Percentiles rank a stretch among this genome's conserved stretches.
These are phyloP conservation scores for Halictus quadricinctus DNA, from an alignment of 2,888 invertebrate species.

Conservation along the genomic window DNA sequence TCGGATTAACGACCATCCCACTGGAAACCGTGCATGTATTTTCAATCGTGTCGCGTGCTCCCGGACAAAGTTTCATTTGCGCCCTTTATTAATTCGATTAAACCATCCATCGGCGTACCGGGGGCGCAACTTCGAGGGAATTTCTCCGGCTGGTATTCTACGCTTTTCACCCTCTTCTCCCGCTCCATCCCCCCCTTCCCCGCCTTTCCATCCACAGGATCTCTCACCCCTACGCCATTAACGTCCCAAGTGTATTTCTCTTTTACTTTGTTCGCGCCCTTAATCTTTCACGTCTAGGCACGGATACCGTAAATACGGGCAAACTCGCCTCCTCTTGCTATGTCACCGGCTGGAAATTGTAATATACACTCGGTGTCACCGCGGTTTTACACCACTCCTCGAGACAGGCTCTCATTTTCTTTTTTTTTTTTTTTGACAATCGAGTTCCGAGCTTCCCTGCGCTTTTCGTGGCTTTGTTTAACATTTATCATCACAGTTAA, in stretches of 20 bases:
- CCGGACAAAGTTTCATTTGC: slow-evolving; percentile 30
- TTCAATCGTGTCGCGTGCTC: slow-evolving; percentile 18
- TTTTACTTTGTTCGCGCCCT: slow-evolving; percentile 53
- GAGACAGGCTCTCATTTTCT: not conserved
- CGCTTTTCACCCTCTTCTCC: not conserved
- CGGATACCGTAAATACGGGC: slow-evolving; percentile 51
- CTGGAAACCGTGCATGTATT: slow-evolving; percentile 1
- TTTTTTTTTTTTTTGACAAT: not conserved
- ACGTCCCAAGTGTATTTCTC: slow-evolving; percentile 34
- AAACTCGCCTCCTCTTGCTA: slow-evolving; percentile 13
- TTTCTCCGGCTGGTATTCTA: not conserved
- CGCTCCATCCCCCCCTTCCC: not conserved
- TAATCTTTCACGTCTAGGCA: slow-evolving; percentile 56
- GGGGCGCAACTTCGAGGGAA: slow-evolving; percentile 19
- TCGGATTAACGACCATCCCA: not conserved
- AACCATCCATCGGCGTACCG: slow-evolving; percentile 35
- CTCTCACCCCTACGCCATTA: slow-evolving; percentile 17
- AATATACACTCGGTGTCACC: not conserved
- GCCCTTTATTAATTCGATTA: slow-evolving; percentile 52
- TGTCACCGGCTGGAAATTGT: slow-evolving; percentile 1
- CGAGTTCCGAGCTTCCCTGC: not conserved
- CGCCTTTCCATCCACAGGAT: not conserved
- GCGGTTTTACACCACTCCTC: not conserved
- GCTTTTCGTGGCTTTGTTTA: too few relatives aligned
- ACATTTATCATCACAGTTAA: too few relatives aligned